phyloP scores from a whole-genome alignment of 2,113 vertebrate genomes.

The Apodemus speciosus region DNA sequence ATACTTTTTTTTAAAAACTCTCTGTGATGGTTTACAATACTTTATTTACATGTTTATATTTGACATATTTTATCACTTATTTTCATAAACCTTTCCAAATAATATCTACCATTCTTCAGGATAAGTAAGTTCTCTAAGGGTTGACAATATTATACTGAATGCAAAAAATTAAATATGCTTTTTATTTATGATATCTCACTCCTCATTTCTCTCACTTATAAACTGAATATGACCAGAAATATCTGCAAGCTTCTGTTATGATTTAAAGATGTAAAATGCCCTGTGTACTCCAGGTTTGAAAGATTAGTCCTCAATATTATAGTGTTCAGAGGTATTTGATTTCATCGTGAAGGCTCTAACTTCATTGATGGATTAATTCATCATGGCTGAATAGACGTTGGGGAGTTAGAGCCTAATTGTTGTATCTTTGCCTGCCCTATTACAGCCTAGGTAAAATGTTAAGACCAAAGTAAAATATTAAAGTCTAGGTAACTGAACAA shows the following conservation, averaged over 20 bases:
- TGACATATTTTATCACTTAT: background rate
- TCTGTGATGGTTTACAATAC: background rate
- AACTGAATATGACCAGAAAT: slow-evolving; percentile 6
- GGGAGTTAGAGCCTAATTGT: too few species aligned
- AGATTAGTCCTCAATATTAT: background rate
- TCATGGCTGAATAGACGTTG: background rate
- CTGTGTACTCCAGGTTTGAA: background rate
- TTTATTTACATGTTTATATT: background rate
- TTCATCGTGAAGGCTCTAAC: background rate
- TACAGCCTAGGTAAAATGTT: too few species aligned
- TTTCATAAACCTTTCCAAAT: slow-evolving; percentile 29
- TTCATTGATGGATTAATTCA: background rate
- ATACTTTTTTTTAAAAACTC: background rate
- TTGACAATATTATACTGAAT: slow-evolving; percentile 33
- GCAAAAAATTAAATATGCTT: slow-evolving; percentile 18
- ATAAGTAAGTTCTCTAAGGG: background rate
- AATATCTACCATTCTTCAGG: background rate
- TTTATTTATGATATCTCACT: background rate
- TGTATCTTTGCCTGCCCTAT: too few species aligned
- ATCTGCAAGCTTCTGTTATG: background rate
- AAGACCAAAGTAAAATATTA: too few species aligned
- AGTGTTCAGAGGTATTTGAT: background rate
- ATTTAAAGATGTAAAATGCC: background rate
- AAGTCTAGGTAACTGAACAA: too few species aligned
- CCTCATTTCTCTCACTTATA: background rate